Conservation (phyloP, 2,888 invertebrate species). For the Oscheius sp. region DNA sequence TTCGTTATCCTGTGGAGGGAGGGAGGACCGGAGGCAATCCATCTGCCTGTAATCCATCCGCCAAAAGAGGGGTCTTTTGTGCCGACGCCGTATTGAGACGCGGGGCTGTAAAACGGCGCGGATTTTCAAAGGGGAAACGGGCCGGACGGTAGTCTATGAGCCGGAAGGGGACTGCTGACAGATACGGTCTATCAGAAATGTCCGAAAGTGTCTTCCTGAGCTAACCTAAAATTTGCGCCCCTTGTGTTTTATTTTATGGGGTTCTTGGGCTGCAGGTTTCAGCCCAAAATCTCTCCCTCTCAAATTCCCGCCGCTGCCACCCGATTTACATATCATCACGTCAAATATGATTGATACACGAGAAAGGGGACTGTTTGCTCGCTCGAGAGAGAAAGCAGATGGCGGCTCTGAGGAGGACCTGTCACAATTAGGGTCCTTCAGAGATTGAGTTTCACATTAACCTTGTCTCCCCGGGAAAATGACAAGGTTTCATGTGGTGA, state of each 20-base stretch:
- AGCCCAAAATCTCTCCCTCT: neutral
- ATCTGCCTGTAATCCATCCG: conserved; percentile 9
- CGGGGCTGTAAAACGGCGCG: no score
- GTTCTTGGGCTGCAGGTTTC: neutral
- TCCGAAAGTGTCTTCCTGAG: neutral
- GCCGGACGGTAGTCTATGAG: no score
- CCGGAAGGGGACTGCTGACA: no score
- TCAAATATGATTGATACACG: conserved; percentile 38
- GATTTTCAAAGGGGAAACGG: no score
- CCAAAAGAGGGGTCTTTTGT: neutral
- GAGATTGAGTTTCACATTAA: conserved; percentile 29
- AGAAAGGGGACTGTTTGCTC: conserved; percentile 30
- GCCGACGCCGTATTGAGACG: no score
- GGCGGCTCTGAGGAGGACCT: conserved; percentile 18
- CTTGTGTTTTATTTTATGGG: neutral
- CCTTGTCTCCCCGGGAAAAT: neutral
- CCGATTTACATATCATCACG: conserved; percentile 33
- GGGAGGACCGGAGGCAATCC: neutral
- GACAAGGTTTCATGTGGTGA: neutral
- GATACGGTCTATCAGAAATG: no score
- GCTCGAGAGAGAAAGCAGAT: conserved; percentile 29
- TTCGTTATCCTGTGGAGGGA: neutral
- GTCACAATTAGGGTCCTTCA: conserved; percentile 29
- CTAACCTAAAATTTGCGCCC: neutral
- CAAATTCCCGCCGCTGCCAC: conserved; percentile 27